Base-by-base conservation (phyloP, 2,113 vertebrate genomes). In the Bucco capensis region DNA sequence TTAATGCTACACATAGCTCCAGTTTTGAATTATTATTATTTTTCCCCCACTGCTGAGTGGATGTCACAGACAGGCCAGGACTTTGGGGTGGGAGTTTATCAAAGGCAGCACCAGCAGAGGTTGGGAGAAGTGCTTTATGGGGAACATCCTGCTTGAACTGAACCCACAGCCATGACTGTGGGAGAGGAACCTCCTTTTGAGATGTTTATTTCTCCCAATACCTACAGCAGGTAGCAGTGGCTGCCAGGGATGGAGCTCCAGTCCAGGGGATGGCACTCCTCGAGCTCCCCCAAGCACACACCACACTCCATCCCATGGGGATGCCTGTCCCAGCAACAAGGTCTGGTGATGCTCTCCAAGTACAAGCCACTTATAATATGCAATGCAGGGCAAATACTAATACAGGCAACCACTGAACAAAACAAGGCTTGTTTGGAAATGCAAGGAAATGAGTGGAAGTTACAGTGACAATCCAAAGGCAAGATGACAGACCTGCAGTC, bases 1-100 rank as follows among this genome's bases (percentile, higher is more conserved):
- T 62, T 86, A 79, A 75, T 6, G 65, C 92, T 97, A 96, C 94
- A 96, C 95, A 97, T 91, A 97, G 88, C 88, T 91, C 78, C 62
- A 30, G 56, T 37, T 81, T 37, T 81, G 46, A 75, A 44, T 62
- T 88, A 50, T 35, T 83, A 57, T 49, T 77, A 65, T 88, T 93
- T 47, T 76, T 75, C 15, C 72, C 73, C 46, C 33, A 30, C 22
- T 28, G 31, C 15, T 0, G 1, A 75, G 13, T 27, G 60, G 66
- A 82, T 83, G 62, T 57, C 57, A 30, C 56, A 56, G 74, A 44
- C 89, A 78, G 90, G 19, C 46, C 42, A 44, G 25, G 61, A 77
- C 35, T 37, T 25, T 2, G 5, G 40, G 40, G 50, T 57, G 71
- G 44, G 78, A 47, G 40, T 44, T 90, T 54, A 75, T 44, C 10